phyloP scores from a whole-genome alignment of 2,113 vertebrate species.

The Platysteira castanea region DNA sequence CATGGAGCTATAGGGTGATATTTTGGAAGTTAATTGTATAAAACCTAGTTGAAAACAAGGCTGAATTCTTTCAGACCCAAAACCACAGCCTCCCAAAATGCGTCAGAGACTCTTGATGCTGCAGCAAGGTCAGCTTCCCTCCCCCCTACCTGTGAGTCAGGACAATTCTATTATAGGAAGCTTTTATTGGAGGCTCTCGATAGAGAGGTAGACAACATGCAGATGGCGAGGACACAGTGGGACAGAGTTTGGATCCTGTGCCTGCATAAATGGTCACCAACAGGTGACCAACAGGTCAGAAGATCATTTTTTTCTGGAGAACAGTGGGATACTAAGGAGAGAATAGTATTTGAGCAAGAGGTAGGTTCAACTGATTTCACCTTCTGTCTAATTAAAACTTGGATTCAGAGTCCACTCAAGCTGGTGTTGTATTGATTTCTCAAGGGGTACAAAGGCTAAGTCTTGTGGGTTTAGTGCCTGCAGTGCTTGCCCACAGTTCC shows the following conservation, averaged over 20 bases:
- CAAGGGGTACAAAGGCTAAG: background rate
- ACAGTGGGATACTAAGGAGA: background rate
- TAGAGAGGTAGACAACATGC: slow-evolving; percentile 13
- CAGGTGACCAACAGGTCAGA: background rate
- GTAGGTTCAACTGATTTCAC: slow-evolving; percentile 25
- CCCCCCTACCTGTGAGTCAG: slow-evolving; percentile 57
- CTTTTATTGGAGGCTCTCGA: slow-evolving; percentile 45
- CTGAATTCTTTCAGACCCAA: slow-evolving; percentile 27
- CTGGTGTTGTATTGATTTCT: background rate
- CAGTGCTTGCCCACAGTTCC: background rate
- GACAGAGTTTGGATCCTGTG: slow-evolving; percentile 4
- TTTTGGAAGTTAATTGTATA: slow-evolving; percentile 30
- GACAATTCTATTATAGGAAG: slow-evolving; percentile 59
- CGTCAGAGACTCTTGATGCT: slow-evolving; percentile 56
- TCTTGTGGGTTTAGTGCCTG: background rate
- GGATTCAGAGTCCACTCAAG: background rate
- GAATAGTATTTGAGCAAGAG: slow-evolving; percentile 36
- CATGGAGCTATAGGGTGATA: slow-evolving; percentile 18
- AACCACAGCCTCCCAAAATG: slow-evolving; percentile 55
- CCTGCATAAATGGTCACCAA: background rate
- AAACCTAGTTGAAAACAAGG: slow-evolving; percentile 22
- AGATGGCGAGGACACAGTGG: background rate
- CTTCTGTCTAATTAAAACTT: slow-evolving; percentile 2
- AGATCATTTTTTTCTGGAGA: slow-evolving; percentile 26
- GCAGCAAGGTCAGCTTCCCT: slow-evolving; percentile 48